A percentile compares a stretch with the other conserved stretches of the same genome.
Evolutionary conservation across 2,888 invertebrate species (phyloP).

Genomic region (Heliconius sara): DNA sequence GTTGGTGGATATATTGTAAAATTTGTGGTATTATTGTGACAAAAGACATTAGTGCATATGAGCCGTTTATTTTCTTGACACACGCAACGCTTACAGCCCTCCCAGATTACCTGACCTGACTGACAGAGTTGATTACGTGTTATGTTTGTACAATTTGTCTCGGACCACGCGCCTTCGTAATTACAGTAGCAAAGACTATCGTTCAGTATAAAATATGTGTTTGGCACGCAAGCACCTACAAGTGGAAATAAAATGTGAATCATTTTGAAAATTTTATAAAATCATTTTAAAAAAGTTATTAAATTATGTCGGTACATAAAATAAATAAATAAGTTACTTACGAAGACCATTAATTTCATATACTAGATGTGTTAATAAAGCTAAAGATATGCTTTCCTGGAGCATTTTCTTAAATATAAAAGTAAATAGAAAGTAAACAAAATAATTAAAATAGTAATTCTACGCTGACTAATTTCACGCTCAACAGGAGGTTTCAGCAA

Average conservation of each 20-base stretch:
- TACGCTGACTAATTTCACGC: constrained; percentile 54
- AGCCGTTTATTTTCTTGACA: constrained; percentile 68
- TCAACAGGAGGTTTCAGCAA: constrained; percentile 50
- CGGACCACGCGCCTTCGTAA: constrained; percentile 62
- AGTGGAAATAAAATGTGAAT: constrained; percentile 32
- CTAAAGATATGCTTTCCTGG: constrained; percentile 59
- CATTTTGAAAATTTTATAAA: constrained; percentile 22
- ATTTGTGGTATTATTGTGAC: constrained; percentile 52
- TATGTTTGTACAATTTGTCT: constrained; percentile 59
- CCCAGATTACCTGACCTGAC: constrained; percentile 67
- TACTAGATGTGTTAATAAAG: constrained; percentile 57
- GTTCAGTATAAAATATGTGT: constrained; percentile 65
- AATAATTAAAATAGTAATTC: constrained; percentile 47
- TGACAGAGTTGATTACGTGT: constrained; percentile 60
- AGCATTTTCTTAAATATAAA: constrained; percentile 60
- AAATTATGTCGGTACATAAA: neutral
- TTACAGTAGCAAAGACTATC: constrained; percentile 68
- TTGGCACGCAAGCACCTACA: constrained; percentile 69
- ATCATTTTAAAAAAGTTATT: no score
- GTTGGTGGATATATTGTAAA: constrained; percentile 23
- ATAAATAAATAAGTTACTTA: constrained; percentile 55
- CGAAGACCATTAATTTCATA: constrained; percentile 53
- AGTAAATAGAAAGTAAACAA: constrained; percentile 44
- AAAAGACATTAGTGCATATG: constrained; percentile 61
- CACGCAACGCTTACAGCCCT: constrained; percentile 71